Base-by-base conservation (phyloP, 2,888 invertebrate species). In the Sarcophaga variegata region DNA sequence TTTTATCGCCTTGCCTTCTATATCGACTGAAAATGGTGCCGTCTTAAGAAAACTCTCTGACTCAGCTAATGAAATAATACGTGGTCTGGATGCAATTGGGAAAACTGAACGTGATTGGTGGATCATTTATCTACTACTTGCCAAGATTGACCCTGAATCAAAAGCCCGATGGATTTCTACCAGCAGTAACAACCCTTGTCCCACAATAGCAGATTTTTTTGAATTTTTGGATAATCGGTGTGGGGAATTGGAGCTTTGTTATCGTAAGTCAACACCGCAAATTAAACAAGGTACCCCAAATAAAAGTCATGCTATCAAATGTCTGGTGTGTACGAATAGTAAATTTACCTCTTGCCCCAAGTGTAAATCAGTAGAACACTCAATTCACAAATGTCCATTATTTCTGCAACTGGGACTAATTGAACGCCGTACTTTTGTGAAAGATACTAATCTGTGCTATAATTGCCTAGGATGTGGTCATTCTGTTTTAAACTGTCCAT, bases 41-140 rank as follows among this genome's bases (percentile, higher is more conserved):
- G 10, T 70, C 20, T 72, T 88, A 3, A 78, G 86, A 3, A 86
- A 78, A 64, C 67, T 89, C 47, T 63, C 88, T 4, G 88, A 85
- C 49, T 82, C 79, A 47, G 87, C 85, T 10, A 88, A 83, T 70
- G 83, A 88, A 71, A 75, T 84, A 25, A 77, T 88, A 17, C 76
- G 87, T 14, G 86, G 87, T 11, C 47, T 86, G n/a, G 77, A 86
- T 54, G 64, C 85, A 12, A 79, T 88, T n/a, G 63, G 49, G n/a
- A 66, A 75, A 12, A 64, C 17, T 8, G 76, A 76, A 14, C 75
- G 84, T 8, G 85, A 83, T 37, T 81, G 85, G 25, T 88, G 87
- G 87, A 60, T 86, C 4, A 86, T 85, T 63, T 75, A 85, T 49
- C 45, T 86, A 47, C 25, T 86, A 47, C 49, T 86, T 2, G 71